These are phyloP conservation scores for Himantopus leucocephalus DNA, from an alignment of 2,113 vertebrate species.

Conservation along the genomic window DNA sequence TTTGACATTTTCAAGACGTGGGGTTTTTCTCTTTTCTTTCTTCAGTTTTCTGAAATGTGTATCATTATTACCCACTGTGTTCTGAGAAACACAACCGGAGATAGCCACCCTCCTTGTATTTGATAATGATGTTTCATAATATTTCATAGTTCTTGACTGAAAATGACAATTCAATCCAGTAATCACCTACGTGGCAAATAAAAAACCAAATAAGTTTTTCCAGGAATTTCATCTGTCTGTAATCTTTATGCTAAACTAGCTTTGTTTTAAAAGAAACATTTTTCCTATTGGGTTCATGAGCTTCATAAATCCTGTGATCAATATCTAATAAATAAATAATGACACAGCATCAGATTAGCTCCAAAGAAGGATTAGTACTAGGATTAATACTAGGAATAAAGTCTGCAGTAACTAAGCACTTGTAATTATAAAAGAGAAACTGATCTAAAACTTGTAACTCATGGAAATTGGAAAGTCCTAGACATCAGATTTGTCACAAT, in stretches of 20 bases:
- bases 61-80: not conserved
- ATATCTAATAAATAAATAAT: conserved; percentile 2
- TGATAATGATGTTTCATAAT: not conserved
- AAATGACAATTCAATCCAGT: not conserved
- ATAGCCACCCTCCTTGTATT: not conserved
- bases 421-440: not conserved
- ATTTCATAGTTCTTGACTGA: not conserved
- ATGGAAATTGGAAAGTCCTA: not conserved
- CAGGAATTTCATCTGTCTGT: not conserved
- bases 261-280: not conserved
- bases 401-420: not conserved
- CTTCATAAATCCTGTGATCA: not conserved
- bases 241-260: not conserved
- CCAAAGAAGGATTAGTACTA: not conserved
- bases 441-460: not conserved
- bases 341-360: not conserved
- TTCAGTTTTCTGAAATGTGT: not conserved
- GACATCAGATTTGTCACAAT: not conserved
- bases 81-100: not conserved
- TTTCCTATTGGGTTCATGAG: not conserved
- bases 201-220: not conserved
- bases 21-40: accelerated
- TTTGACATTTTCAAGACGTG: not conserved
- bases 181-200: not conserved
- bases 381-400: not conserved